These are phyloP conservation scores for Meiosimyza platycephala DNA, from an alignment of 2,888 invertebrate species.

Conservation along the genomic window DNA sequence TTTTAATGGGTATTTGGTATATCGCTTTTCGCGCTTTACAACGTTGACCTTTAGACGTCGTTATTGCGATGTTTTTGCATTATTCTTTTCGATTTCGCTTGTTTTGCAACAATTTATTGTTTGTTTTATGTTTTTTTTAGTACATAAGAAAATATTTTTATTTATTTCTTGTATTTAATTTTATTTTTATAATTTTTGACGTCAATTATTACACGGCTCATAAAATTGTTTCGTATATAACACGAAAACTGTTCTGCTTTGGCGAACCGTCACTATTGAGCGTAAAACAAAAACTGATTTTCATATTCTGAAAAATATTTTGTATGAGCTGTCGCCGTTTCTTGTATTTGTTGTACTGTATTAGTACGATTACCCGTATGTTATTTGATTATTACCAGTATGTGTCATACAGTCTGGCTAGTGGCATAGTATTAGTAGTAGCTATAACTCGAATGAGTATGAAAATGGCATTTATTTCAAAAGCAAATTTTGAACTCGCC, in stretches of 20 bases:
- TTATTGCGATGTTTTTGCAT: conserved; percentile 29
- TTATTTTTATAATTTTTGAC: conserved; percentile 33
- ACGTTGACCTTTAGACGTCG: conserved; percentile 53
- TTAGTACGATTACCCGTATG: not conserved
- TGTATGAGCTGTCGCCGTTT: conserved; percentile 1
- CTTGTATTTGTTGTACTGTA: not conserved
- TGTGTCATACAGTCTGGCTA: no score
- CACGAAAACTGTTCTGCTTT: not conserved
- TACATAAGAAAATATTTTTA: not conserved
- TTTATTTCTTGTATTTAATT: conserved; percentile 25
- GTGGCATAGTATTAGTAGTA: no score
- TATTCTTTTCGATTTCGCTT: not conserved
- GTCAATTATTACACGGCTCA: not conserved
- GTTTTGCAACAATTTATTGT: not conserved
- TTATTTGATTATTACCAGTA: no score
- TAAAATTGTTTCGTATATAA: not conserved
- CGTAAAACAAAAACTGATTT: conserved; percentile 33
- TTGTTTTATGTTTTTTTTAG: conserved; percentile 29
- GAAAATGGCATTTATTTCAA: no score
- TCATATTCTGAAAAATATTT: conserved; percentile 4
- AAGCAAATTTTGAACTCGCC: no score
- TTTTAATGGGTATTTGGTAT: conserved; percentile 35
- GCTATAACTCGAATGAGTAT: no score
- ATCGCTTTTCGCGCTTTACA: conserved; percentile 46
- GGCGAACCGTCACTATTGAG: conserved; percentile 26